phyloP scores from a whole-genome alignment of 2,113 vertebrate species.

The Scopus umbretta region DNA sequence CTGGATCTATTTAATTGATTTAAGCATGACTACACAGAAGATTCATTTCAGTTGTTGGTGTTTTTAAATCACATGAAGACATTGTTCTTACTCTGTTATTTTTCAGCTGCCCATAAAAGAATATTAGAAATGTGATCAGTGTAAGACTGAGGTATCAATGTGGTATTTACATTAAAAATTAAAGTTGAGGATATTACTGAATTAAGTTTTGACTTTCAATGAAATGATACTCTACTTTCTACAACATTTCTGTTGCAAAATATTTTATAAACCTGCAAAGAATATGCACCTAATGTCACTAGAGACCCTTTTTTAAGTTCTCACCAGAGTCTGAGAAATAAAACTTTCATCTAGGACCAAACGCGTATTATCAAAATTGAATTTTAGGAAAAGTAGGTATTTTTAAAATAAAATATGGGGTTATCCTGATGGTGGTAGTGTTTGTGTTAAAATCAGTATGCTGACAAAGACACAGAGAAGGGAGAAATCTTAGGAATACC shows the following conservation, averaged over 20 bases:
- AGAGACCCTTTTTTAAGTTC: neutral
- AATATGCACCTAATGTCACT: neutral
- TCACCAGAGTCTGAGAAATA: neutral
- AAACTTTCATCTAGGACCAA: neutral
- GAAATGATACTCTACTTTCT: neutral
- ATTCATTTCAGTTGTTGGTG: neutral
- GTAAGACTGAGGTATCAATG: neutral
- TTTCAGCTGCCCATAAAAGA: neutral
- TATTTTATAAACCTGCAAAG: neutral
- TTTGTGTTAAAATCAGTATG: neutral
- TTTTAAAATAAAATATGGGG: neutral
- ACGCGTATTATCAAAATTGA: neutral
- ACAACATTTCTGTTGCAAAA: neutral
- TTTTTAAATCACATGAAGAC: neutral
- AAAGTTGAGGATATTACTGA: neutral
- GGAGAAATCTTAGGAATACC: neutral
- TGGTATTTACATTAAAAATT: neutral
- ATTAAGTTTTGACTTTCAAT: neutral
- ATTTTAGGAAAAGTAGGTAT: neutral
- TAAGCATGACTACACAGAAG: neutral
- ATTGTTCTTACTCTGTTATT: neutral
- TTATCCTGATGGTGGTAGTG: neutral
- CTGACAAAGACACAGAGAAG: neutral
- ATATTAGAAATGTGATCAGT: conserved; percentile 4
- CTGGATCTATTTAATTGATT: conserved; percentile 51